Percentiles rank a stretch among this genome's conserved stretches.
Conservation (phyloP, 2,888 invertebrate species). For the Macrosiphum euphorbiae region DNA sequence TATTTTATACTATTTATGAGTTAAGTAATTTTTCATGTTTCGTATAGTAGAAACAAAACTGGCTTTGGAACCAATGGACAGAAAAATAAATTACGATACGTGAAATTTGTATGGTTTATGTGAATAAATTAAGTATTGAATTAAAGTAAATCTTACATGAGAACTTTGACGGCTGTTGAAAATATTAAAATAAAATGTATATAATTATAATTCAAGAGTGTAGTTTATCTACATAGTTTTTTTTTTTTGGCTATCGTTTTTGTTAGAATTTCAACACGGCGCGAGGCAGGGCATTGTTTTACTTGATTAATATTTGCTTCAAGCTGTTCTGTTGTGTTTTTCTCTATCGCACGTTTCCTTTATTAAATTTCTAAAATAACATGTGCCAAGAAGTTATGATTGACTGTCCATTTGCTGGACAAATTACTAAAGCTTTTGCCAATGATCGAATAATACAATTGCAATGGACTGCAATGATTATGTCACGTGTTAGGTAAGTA, state of each 20-base stretch:
- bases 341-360: neutral
- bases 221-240: neutral
- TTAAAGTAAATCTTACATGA: neutral
- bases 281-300: neutral
- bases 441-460: neutral
- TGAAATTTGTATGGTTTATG: neutral
- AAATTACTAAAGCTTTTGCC: neutral
- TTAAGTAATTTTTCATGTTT: neutral
- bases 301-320: constrained; percentile 3
- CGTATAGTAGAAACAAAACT: neutral
- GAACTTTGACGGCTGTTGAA: neutral
- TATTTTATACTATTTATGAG: neutral
- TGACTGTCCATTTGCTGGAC: neutral
- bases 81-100: neutral
- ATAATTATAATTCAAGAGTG: neutral
- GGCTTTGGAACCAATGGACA: neutral
- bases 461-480: neutral
- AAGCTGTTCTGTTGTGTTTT: neutral
- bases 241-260: neutral
- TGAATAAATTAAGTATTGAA: neutral
- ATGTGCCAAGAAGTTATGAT: neutral
- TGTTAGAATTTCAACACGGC: neutral
- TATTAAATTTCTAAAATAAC: neutral
- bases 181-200: neutral
- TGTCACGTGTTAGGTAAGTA: neutral